Percentiles rank a stretch among this genome's conserved stretches.
These are phyloP conservation scores for Diabrotica undecimpunctata DNA, from an alignment of 1,140 invertebrate genomes.

Conservation along the genomic window DNA sequence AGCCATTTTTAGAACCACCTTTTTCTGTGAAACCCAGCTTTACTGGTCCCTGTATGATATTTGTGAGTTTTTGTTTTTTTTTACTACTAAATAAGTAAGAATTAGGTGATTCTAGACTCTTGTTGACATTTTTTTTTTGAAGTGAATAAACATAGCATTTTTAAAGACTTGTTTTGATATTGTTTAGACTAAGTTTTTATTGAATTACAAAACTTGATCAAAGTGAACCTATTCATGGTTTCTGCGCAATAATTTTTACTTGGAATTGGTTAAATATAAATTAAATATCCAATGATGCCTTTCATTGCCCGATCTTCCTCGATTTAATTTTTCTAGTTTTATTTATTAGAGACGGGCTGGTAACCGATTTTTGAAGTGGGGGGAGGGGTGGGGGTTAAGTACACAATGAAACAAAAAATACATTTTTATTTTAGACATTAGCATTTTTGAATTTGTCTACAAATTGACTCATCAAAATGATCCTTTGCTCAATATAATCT, in stretches of 20 bases:
- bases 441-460: no score
- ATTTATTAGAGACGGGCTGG: no score
- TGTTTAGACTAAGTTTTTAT: constrained; percentile 37
- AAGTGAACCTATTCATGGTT: constrained; percentile 23
- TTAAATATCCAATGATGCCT: constrained; percentile 27
- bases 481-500: no score
- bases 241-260: constrained; percentile 38
- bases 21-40: constrained; percentile 22
- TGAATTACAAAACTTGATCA: constrained; percentile 23
- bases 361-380: no score
- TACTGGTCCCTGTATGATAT: constrained; percentile 16
- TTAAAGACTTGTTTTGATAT: constrained; percentile 43
- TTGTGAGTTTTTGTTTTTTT: constrained; percentile 15
- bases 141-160: constrained; percentile 39
- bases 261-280: constrained; percentile 37
- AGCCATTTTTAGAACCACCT: constrained; percentile 28
- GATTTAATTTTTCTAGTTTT: no score
- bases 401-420: no score
- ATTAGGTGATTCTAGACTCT: constrained; percentile 33
- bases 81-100: constrained; percentile 21
- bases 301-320: constrained; percentile 24
- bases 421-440: no score
- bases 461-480: no score
- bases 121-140: constrained; percentile 38
- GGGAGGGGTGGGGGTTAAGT: no score